Base-by-base conservation (phyloP, 2,797 vertebrate species). In the Buceros bicornis region DNA sequence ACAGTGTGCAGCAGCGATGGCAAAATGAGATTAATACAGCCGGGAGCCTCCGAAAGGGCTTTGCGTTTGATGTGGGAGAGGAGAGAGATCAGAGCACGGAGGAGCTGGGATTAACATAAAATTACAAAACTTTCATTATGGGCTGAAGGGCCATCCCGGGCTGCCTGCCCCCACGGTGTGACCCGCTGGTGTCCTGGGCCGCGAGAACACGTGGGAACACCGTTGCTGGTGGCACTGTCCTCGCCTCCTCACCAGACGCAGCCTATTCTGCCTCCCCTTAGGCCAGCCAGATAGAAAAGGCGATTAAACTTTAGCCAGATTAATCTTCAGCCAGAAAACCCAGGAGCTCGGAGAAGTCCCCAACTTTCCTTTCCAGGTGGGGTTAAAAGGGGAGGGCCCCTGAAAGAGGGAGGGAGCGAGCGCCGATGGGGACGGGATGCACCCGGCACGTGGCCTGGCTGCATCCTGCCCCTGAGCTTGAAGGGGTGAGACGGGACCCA, bases 11-110 rank as follows among this genome's bases (percentile, higher is more conserved):
- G 60, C 3, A 1, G 69, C 0, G 1, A 57, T 57, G 45, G 80
- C 57, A 74, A 61, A 79, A 43, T 31, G 58, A 83, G 92, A 69
- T 82, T 86, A 74, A 61, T 62, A 65, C 50, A 64, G 31, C 16
- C 58, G 90, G 53, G 40, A 94, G 11, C 61, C 71, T 82, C 33
- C 4, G 0, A 57, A 60, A 66, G 33, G 29, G 37, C 50, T 87
- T 91, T 92, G 84, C 65, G 66, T 93, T 89, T 86, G 66, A 42
- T 89, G 56, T 61, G 76, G 54, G 45, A 89, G 74, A 94, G 26
- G 42, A 78, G 31, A 60, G 29, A 81, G 54, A 90, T 70, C 74
- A 71, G 77, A 93, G 72, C 22, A 37, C 1, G 11, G 48, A 80
- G 48, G 35, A 95, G 19, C 21, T 1, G 2, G 73, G 69, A 91